phyloP scores from a whole-genome alignment of 2,888 invertebrate species.

The Troglohyphantes excavatus region DNA sequence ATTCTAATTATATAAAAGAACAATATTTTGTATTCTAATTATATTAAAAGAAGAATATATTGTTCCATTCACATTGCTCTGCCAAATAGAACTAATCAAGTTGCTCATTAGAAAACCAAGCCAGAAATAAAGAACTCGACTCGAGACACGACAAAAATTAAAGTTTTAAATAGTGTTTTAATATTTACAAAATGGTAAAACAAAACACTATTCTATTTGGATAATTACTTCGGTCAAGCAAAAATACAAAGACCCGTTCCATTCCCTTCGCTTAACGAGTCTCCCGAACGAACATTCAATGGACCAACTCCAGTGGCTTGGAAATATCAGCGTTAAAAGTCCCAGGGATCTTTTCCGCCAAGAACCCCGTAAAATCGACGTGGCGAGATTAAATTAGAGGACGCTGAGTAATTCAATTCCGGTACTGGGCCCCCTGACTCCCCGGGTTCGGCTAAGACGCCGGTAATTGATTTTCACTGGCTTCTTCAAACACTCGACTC shows the following conservation, averaged over 20 bases:
- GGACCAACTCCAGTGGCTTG: conserved; percentile 33
- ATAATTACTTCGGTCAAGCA: background rate
- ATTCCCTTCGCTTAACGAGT: background rate
- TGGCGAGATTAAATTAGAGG: conserved; percentile 73
- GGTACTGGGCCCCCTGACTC: conserved; percentile 21
- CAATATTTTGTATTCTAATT: too few relatives aligned
- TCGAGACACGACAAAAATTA: too few relatives aligned
- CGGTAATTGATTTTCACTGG: conserved; percentile 75
- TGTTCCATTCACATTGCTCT: too few relatives aligned
- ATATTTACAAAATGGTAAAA: too few relatives aligned
- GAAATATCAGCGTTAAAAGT: conserved; percentile 63
- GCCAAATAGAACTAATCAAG: too few relatives aligned
- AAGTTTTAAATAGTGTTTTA: too few relatives aligned
- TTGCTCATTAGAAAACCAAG: too few relatives aligned
- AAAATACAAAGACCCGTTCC: background rate
- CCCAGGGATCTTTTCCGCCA: conserved; percentile 44
- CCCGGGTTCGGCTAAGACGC: conserved; percentile 61
- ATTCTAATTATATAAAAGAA: too few relatives aligned
- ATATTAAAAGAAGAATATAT: too few relatives aligned
- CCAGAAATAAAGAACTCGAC: too few relatives aligned
- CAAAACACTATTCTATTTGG: too few relatives aligned
- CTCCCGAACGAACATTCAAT: background rate
- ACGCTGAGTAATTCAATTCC: conserved; percentile 72
- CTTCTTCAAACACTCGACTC: conserved; percentile 70
- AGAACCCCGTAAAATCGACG: conserved; percentile 60